Evolutionary conservation across 2,113 vertebrate species (phyloP), one percentile per base, ranked within the genome.

Genomic region (Callionymus lyra): DNA sequence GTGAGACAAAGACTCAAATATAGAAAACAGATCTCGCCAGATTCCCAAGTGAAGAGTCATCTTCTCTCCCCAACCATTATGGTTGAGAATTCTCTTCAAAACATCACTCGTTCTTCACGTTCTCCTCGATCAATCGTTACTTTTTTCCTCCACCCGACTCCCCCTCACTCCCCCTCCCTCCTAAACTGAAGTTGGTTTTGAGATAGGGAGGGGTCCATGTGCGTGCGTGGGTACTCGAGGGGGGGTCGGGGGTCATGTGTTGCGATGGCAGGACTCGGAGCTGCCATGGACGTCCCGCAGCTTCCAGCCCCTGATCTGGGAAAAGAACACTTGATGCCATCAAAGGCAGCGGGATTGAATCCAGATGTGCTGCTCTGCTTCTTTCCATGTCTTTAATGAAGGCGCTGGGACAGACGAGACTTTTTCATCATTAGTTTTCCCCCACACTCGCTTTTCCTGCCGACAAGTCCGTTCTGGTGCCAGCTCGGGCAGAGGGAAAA

Each of bases 341-440:
- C 94, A 97, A 97, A 97, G 93, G 81, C 72, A 83, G 77, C 73
- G 70, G 80, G 87, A 97, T 94, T 93, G 89, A 90, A 94, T 92
- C 88, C 94, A 97, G 92, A 97, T 97, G 94, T 93, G 83, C 71
- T 78, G 79, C 78, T 72, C 82, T 77, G 52, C 67, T 87, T 86
- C 87, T 90, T 91, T 95, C 91, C 88, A 88, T 90, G 91, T 88
- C 91, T 93, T 94, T 95, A 93, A 97, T 97, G 93, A 97, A 94
- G 88, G 87, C 88, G 76, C 84, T 80, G 82, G 85, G 89, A 84
- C 71, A 76, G 81, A 88, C 87, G 81, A 84, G 88, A 86, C 84
- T 84, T 84, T 82, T 85, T 93, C 90, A 90, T 92, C 89, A 91
- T 90, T 90, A 91, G 87, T 87, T 89, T 82, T 84, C 84, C 84